phyloP scores from a whole-genome alignment of 2,888 invertebrate species.

The Xestia c-nigrum region DNA sequence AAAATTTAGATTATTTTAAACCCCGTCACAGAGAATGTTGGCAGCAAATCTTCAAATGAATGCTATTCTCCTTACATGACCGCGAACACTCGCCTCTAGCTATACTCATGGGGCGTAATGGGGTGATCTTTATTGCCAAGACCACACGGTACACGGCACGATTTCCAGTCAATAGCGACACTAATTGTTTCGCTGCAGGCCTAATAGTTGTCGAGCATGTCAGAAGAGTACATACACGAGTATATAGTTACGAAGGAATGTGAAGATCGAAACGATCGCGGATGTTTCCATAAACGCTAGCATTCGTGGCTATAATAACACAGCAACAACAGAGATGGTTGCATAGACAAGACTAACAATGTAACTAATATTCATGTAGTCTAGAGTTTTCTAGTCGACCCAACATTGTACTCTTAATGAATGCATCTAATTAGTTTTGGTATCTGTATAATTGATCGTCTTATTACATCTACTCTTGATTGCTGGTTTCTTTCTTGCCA shows the following conservation, averaged over 20 bases:
- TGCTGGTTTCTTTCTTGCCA: too few relatives aligned
- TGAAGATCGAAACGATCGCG: constrained; percentile 28
- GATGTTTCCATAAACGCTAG: constrained; percentile 42
- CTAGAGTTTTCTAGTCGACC: background rate
- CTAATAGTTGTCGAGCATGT: constrained; percentile 43
- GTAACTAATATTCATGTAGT: background rate
- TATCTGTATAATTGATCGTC: background rate
- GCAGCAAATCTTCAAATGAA: background rate
- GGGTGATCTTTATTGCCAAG: constrained; percentile 12
- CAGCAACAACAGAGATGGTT: constrained; percentile 24
- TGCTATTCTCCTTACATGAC: background rate
- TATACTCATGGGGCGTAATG: background rate
- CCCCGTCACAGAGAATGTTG: background rate
- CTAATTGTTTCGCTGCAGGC: constrained; percentile 55
- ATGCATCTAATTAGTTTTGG: background rate
- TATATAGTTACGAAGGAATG: constrained; percentile 50
- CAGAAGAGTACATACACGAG: constrained; percentile 18
- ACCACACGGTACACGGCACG: constrained; percentile 18
- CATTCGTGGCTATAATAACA: constrained; percentile 36
- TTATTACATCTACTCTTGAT: background rate
- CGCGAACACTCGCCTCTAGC: background rate
- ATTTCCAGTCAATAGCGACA: constrained; percentile 45
- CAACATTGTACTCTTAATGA: background rate
- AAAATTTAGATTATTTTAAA: background rate
- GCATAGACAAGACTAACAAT: constrained; percentile 32